A percentile compares a stretch with the other conserved stretches of the same genome.
phyloP scores from a whole-genome alignment of 1,140 invertebrate species.

The Eciton burchellii region DNA sequence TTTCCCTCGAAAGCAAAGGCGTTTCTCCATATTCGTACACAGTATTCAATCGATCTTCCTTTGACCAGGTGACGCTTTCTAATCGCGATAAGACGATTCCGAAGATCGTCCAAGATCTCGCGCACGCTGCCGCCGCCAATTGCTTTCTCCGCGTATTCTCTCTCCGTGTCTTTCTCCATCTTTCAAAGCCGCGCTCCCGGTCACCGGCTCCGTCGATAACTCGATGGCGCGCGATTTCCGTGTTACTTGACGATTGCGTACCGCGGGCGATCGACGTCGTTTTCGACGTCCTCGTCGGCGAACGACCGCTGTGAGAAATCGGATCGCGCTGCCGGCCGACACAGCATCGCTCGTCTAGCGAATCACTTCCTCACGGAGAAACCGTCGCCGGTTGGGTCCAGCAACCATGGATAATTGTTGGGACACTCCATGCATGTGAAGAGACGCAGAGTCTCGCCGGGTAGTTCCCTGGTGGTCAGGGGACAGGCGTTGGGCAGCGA shows the following conservation, averaged over 20 bases:
- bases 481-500: conserved; percentile 96
- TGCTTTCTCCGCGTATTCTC: conserved; percentile 24
- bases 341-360: not conserved
- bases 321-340: conserved; percentile 28
- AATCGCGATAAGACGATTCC: conserved; percentile 45
- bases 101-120: conserved; percentile 15
- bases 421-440: conserved; percentile 98
- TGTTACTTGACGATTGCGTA: conserved; percentile 5
- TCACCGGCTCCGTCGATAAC: conserved; percentile 6
- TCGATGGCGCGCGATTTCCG: conserved; percentile 7
- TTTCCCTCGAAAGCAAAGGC: conserved; percentile 27
- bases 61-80: conserved; percentile 28
- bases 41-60: not conserved
- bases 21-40: conserved; percentile 4
- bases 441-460: conserved; percentile 95
- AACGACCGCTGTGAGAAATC: not conserved
- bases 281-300: not conserved
- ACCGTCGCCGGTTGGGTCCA: conserved; percentile 97
- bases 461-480: conserved; percentile 94
- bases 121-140: conserved; percentile 25
- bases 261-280: not conserved
- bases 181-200: conserved; percentile 12
- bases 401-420: conserved; percentile 97
- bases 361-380: conserved; percentile 91
- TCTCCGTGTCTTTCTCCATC: not conserved